Percentiles rank a stretch among this genome's conserved stretches.
Evolutionary conservation across 2,888 invertebrate species (phyloP).

Genomic region (Gari tellinella): DNA sequence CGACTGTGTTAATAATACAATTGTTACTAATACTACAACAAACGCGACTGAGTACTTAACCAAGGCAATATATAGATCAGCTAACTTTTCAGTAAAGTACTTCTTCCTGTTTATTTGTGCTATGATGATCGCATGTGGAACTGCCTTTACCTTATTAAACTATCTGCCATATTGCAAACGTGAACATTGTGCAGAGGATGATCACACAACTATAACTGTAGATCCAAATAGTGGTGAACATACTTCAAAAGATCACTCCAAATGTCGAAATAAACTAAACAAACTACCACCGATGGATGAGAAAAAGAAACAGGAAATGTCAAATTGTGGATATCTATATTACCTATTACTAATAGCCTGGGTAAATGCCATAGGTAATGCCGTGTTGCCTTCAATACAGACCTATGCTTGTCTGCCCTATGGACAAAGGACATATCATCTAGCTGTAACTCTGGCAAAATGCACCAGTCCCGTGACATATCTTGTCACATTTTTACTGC

Average conservation of each 20-base stretch:
- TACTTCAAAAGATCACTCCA: neutral
- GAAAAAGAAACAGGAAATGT: constrained; percentile 9
- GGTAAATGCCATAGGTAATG: constrained; percentile 90
- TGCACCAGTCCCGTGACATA: constrained; percentile 93
- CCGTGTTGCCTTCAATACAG: constrained; percentile 92
- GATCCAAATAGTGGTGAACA: neutral
- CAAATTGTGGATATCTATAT: constrained; percentile 40
- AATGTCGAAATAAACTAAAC: constrained; percentile 22
- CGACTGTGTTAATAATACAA: constrained; percentile 65
- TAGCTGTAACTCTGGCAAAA: constrained; percentile 90
- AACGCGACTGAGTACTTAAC: constrained; percentile 60
- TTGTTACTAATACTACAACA: constrained; percentile 84
- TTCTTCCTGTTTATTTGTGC: constrained; percentile 89
- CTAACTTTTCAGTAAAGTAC: constrained; percentile 88
- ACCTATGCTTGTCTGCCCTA: constrained; percentile 93
- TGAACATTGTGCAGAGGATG: constrained; percentile 52
- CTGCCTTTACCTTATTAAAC: constrained; percentile 88
- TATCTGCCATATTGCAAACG: constrained; percentile 73
- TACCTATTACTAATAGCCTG: constrained; percentile 84
- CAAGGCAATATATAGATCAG: constrained; percentile 81
- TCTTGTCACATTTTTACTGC: constrained; percentile 86
- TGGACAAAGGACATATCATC: constrained; percentile 90
- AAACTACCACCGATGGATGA: too few relatives aligned
- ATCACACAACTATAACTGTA: constrained; percentile 1
- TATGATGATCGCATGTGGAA: constrained; percentile 88